phyloP scores from a whole-genome alignment of 2,888 invertebrate species.

The Deroplatys truncata region DNA sequence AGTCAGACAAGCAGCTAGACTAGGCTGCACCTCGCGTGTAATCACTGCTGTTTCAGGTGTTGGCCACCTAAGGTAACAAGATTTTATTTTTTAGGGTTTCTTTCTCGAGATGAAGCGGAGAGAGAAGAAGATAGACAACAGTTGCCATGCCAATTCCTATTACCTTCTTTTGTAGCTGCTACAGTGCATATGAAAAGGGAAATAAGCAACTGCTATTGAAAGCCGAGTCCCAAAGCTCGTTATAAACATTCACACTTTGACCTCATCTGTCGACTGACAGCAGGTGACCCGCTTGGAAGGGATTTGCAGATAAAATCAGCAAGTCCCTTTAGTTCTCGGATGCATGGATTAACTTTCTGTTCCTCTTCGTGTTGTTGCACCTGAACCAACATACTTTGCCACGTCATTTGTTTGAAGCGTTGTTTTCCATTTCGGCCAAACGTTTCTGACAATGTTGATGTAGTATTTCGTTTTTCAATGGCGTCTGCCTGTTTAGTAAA shows the following conservation, averaged over 20 bases:
- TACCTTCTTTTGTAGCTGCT: neutral
- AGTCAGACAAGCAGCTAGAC: too few species aligned
- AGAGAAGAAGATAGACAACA: too few species aligned
- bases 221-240: neutral
- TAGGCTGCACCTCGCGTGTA: too few species aligned
- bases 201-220: neutral
- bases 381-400: neutral
- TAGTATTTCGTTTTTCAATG: neutral
- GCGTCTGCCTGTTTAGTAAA: too few species aligned
- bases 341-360: neutral
- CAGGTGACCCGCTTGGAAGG: neutral
- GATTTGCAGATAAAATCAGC: neutral
- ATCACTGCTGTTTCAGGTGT: too few species aligned
- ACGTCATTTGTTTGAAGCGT: neutral
- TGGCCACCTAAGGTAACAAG: too few species aligned
- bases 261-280: neutral
- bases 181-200: neutral
- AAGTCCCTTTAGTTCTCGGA: neutral
- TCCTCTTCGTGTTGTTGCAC: neutral
- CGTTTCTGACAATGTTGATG: neutral
- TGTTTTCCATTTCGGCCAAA: neutral
- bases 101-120: too few species aligned
- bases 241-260: neutral
- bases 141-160: neutral
- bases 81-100: too few species aligned